phyloP scores from a whole-genome alignment of 2,888 invertebrate species.

The Timema podura region DNA sequence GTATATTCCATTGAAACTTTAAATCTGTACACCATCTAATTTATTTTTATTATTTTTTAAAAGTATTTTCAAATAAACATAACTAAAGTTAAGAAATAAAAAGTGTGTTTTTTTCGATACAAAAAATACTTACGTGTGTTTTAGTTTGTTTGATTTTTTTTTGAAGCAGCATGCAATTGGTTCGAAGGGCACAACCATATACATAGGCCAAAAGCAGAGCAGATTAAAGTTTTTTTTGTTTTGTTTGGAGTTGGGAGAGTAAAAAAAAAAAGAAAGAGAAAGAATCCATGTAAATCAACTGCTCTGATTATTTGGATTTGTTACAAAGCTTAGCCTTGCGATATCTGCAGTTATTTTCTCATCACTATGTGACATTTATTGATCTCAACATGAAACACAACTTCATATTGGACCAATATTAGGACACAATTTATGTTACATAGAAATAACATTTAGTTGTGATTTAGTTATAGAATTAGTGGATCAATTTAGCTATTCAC shows the following conservation, averaged over 20 bases:
- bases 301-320: slow-evolving; percentile 23
- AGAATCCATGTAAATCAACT: slow-evolving; percentile 30
- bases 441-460: no score
- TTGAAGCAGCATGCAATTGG: slow-evolving; percentile 73
- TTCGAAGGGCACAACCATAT: slow-evolving; percentile 75
- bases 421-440: no score
- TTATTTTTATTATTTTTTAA: neutral
- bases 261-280: slow-evolving; percentile 60
- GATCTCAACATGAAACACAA: no score
- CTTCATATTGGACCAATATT: no score
- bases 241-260: slow-evolving; percentile 46
- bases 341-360: slow-evolving; percentile 10
- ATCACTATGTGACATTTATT: no score
- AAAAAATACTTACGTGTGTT: slow-evolving; percentile 67
- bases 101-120: slow-evolving; percentile 29
- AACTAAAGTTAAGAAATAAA: slow-evolving; percentile 16
- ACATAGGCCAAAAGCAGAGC: slow-evolving; percentile 72
- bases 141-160: slow-evolving; percentile 51
- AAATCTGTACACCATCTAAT: neutral
- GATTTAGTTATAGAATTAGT: no score
- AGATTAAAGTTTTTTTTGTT: slow-evolving; percentile 57
- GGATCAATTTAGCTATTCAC: no score
- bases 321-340: slow-evolving; percentile 15
- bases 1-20: slow-evolving; percentile 11
- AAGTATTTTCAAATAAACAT: slow-evolving; percentile 4